Base-by-base conservation (phyloP, 2,888 invertebrate species). In the Athalia circularis region DNA sequence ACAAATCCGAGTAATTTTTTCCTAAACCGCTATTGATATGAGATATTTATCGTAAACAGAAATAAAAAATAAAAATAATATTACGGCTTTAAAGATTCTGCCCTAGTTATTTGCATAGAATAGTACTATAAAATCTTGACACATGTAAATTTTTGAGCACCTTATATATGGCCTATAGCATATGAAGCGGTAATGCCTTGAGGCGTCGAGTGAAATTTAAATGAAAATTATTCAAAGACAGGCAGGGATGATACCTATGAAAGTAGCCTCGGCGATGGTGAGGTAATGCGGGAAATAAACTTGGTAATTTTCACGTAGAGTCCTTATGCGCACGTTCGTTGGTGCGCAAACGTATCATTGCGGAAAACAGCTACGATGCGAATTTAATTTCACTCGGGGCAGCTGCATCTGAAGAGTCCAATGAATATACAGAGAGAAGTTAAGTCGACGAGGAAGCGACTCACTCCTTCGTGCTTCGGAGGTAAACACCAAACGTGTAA, bases 181-280 rank as follows among this genome's bases (percentile, higher is more conserved):
- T 43, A 68, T 54, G 29, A 29, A 29, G 29, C 29, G 29, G 29
- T 29, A 29, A 29, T 29, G 68, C 54, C 68, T 43, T 5, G 54
- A 52, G 68, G 68, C 68, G 54, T 68, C 11, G 54, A 50, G 52
- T 68, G 68, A 68, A 68, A 68, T 68, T 29, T 68, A 68, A 50
- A 68, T 68, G 68, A 29, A 68, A 68, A 68, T 68, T 68, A 68
- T 54, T 68, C 68, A 43, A n/a, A 52, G 68, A 68, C 52, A 11
- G 29, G 68, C 9, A 52, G 29, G 15, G 11, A 54, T 11, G 15
- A 54, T 54, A 68, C 7, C 65, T 48, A 48, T 13, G 65, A 65
- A 13, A 48, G 48, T 65, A 65, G 47, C 48, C 54, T 68, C 9
- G 68, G 52, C 29, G 29, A 43, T 6, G 43, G 52, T 43, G 68